Conservation (phyloP, 2,888 invertebrate genomes). For the Scaptomyza polygonia region DNA sequence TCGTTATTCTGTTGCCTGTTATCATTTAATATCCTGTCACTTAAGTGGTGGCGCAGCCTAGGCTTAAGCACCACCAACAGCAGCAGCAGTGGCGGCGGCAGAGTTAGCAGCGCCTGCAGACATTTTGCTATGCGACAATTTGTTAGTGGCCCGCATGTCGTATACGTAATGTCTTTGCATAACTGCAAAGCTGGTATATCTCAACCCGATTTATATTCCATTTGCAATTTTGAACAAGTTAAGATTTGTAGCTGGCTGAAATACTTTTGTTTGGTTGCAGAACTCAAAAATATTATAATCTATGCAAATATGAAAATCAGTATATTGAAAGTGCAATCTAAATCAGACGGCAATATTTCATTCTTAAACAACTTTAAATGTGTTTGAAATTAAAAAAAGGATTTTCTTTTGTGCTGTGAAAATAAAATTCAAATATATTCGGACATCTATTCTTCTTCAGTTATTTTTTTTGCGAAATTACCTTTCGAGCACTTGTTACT, state of each 20-base stretch:
- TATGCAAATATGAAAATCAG: too few relatives aligned
- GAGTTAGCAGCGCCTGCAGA: background rate
- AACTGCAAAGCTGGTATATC: constrained; percentile 12
- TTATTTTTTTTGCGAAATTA: background rate
- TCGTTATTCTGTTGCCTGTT: constrained; percentile 44
- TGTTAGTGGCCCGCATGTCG: constrained; percentile 32
- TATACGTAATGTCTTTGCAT: constrained; percentile 22
- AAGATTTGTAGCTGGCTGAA: background rate
- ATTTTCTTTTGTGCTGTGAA: too few relatives aligned
- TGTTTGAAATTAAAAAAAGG: too few relatives aligned
- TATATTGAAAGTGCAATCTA: too few relatives aligned
- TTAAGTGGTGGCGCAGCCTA: constrained; percentile 44
- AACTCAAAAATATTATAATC: too few relatives aligned
- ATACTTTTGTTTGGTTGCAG: background rate
- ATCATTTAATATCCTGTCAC: constrained; percentile 80
- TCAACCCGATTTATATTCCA: constrained; percentile 5
- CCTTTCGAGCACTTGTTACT: background rate
- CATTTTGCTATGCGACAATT: constrained; percentile 24
- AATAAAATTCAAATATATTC: background rate
- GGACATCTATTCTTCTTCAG: background rate
- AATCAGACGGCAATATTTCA: too few relatives aligned
- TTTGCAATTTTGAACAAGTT: background rate
- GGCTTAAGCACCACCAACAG: constrained; percentile 2
- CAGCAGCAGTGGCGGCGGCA: background rate
- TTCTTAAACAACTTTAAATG: too few relatives aligned